Conservation (phyloP, 2,113 vertebrate genomes). For the Pogonocichla stellata region DNA sequence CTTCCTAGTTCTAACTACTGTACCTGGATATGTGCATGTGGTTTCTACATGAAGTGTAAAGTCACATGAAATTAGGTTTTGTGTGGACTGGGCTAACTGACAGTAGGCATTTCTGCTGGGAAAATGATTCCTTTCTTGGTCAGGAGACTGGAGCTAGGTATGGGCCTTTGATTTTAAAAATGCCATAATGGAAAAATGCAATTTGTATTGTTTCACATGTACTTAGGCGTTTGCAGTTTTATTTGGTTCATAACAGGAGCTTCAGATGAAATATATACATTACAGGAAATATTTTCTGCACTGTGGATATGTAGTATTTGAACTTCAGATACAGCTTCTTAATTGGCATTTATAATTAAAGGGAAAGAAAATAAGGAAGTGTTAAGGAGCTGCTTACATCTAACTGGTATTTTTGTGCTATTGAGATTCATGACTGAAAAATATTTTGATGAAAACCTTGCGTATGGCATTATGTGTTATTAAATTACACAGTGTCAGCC, state of each 20-base stretch:
- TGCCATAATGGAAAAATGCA: not conserved
- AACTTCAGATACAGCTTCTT: not conserved
- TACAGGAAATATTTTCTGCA: not conserved
- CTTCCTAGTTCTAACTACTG: not conserved
- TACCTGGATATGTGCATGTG: rapidly evolving
- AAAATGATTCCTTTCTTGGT: not conserved
- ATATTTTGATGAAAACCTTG: not conserved
- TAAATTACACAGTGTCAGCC: not conserved
- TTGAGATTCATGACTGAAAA: not conserved
- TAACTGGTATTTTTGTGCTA: not conserved
- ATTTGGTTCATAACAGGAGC: not conserved
- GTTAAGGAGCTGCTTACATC: not conserved
- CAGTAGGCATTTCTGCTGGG: not conserved
- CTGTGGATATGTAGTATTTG: not conserved
- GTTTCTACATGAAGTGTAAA: not conserved
- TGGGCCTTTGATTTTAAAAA: not conserved
- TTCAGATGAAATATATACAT: not conserved
- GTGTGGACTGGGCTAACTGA: not conserved
- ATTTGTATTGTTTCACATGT: not conserved
- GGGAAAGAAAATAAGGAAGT: not conserved
- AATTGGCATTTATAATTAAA: not conserved
- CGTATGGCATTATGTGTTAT: not conserved
- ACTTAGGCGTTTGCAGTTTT: not conserved
- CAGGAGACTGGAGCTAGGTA: not conserved
- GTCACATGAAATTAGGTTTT: constrained; percentile 35